Base-by-base conservation (phyloP, 2,797 vertebrate genomes). In the Myripristis jacobus region DNA sequence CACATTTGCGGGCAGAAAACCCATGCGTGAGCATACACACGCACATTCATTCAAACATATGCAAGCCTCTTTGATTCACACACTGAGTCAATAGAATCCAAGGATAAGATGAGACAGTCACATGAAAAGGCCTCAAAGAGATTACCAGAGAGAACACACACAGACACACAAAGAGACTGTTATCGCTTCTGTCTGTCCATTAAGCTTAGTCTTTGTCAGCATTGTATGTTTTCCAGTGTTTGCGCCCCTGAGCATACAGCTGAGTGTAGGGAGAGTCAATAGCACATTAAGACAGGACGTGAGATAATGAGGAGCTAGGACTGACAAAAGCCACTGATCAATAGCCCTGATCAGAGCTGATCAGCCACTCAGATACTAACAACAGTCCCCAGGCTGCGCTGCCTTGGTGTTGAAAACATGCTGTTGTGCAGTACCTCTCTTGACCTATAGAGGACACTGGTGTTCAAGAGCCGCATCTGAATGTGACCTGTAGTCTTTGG, bases 241-340 rank as follows among this genome's bases (percentile, higher is more conserved):
- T 54, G n/a, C 52, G 52, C 63, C 29, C 29, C 38, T 3, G 54
- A 66, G 68, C 53, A 25, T 47, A 73, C 69, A 56, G 50, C 3
- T 73, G 84, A 80, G 54, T 71, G 73, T 85, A 58, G 31, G 56
- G 19, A 52, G 38, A 73, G 77, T 86, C 79, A 60, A 87, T 86
- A 86, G 66, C 63, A 57, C 75, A 81, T 86, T 74, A 82, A 58
- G 66, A 83, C 27, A 58, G 54, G 66, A 71, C 75, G 66, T 48
- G 53, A 65, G 74, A 77, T 75, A 81, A 87, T 82, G 76, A 68
- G 83, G 41, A 76, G 34, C 44, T 55, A 19, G 65, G 61, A 21
- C 16, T 0, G 18, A 81, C 60, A 41, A 6, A 66, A 22, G 67
- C 55, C 41, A 10, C 48, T 50, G 76, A 88, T 88, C 88, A 77